A percentile compares a stretch with the other conserved stretches of the same genome.
Conservation (phyloP, 2,797 vertebrate genomes). For the Neosilurus mollespiculum region DNA sequence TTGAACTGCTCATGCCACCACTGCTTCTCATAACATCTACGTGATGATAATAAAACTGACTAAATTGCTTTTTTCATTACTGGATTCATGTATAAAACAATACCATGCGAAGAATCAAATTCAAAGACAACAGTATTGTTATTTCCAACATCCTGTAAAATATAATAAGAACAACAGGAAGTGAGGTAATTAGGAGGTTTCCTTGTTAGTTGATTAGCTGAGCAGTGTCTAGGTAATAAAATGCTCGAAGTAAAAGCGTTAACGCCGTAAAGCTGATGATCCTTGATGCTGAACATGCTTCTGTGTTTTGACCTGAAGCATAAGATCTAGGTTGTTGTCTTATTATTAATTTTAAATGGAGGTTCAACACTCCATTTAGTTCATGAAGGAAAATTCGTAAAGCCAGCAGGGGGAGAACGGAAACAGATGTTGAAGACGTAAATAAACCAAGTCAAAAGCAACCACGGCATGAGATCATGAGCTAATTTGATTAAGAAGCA, state of each 20-base stretch:
- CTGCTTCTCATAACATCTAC: no score
- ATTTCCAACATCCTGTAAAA: background rate
- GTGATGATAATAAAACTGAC: background rate
- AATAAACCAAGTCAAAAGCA: conserved; percentile 29
- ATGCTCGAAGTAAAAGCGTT: no score
- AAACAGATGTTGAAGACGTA: conserved; percentile 32
- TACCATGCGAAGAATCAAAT: background rate
- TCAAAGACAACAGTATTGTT: background rate
- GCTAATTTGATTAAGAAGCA: conserved; percentile 49
- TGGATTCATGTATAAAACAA: background rate
- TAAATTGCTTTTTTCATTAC: background rate
- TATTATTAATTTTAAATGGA: background rate
- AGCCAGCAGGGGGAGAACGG: background rate
- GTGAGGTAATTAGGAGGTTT: background rate
- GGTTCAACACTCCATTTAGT: background rate
- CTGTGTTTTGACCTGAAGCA: background rate
- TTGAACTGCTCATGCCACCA: no score
- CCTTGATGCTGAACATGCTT: background rate
- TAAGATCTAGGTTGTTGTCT: conserved; percentile 3
- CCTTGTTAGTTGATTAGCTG: background rate
- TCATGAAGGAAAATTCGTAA: background rate
- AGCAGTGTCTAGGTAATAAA: background rate
- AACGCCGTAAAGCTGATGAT: background rate
- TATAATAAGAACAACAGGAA: background rate
- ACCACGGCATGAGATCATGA: conserved; percentile 28